Base-by-base conservation (phyloP, 2,797 vertebrate species). In the Propithecus deckenii region DNA sequence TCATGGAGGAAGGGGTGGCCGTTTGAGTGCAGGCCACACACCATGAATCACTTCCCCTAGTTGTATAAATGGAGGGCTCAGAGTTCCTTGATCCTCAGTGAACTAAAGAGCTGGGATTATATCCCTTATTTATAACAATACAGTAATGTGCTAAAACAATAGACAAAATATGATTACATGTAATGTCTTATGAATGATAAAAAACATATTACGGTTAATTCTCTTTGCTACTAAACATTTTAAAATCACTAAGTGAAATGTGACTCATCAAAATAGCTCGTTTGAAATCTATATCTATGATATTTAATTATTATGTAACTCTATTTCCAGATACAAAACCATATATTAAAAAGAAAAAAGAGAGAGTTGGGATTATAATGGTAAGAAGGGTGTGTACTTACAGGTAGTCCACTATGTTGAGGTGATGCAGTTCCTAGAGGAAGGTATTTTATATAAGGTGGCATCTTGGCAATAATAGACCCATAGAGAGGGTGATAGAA, bases 361-460 rank as follows among this genome's bases (percentile, higher is more conserved):
- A 43, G 41, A 98, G 99, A 99, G 98, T 98, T 99, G 71, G 99
- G 99, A 96, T 99, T 99, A 95, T 99, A 99, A 98, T 99, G 99
- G 97, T 99, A 99, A 90, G 99, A 99, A 2, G 99, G 99, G 0
- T 98, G 99, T 23, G 99, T 99, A 59, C 99, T 99, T 59, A 99
- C 99, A 0, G 99, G 99, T 0, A 99, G 99, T 20, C 99, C 99
- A 10, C 99, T 99, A 0, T 99, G 99, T 88, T 99, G 99, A 63
- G 99, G 99, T 89, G 99, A 99, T 61, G 99, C 98, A 76, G 99
- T 99, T 94, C 99, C 99, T 12, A 99, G 99, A 91, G 99, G 99
- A 92, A 99, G 99, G 98, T 99, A 99, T 98, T 99, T 99, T 99
- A 99, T 99, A 96, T 99, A 99, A 0, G 99, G 99, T 32, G 99